Evolutionary conservation across 2,888 invertebrate species (phyloP).

Genomic region (Vesta saturnalis): DNA sequence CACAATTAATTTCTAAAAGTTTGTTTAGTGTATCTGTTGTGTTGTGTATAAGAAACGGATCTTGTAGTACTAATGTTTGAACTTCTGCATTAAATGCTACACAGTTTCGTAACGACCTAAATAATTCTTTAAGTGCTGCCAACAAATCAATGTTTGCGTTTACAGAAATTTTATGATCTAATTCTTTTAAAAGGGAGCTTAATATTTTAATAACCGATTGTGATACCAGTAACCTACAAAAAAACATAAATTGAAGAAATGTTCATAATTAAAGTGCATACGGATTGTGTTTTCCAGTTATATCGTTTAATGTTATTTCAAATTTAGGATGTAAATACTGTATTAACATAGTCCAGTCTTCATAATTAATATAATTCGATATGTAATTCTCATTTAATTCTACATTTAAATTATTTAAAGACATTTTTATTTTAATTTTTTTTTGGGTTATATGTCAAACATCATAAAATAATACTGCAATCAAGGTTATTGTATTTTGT

Average conservation of each 20-base stretch:
- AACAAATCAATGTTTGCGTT: not conserved
- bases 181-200: slow-evolving; percentile 8
- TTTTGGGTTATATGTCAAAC: not conserved
- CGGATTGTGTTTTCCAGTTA: slow-evolving; percentile 21
- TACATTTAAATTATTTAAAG: slow-evolving; percentile 5
- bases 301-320: slow-evolving; percentile 13
- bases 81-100: slow-evolving; percentile 35
- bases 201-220: not conserved
- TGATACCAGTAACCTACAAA: slow-evolving; percentile 8
- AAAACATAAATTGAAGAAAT: not conserved
- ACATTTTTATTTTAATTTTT: slow-evolving; percentile 2
- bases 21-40: slow-evolving; percentile 18
- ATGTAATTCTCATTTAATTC: slow-evolving; percentile 17
- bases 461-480: no score
- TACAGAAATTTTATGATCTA: not conserved
- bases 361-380: slow-evolving; percentile 6
- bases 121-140: slow-evolving; percentile 29
- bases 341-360: slow-evolving; percentile 16
- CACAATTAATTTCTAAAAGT: slow-evolving; percentile 15
- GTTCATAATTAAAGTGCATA: slow-evolving; percentile 13
- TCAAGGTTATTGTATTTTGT: no score
- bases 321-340: slow-evolving; percentile 20
- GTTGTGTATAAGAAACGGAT: slow-evolving; percentile 31
- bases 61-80: slow-evolving; percentile 39
- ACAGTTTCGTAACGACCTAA: slow-evolving; percentile 42